Percentiles rank a stretch among this genome's conserved stretches.
These are phyloP conservation scores for Chamaea fasciata DNA, from an alignment of 2,113 vertebrate species.

Conservation along the genomic window DNA sequence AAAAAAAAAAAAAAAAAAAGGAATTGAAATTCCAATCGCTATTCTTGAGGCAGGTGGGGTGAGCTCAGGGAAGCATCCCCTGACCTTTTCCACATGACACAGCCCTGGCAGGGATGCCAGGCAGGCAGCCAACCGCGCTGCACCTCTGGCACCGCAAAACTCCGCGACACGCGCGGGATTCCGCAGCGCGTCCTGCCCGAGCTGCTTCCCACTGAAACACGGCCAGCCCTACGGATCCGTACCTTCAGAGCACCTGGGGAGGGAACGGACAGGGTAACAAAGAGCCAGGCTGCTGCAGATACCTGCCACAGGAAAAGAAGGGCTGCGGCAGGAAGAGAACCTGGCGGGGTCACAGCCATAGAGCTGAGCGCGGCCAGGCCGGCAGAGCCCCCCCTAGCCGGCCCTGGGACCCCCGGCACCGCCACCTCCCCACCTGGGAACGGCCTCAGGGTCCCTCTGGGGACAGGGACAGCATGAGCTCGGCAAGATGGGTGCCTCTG, in stretches of 20 bases:
- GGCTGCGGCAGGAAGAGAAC: slow-evolving; percentile 60
- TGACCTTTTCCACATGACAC: neutral
- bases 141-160: neutral
- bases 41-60: neutral
- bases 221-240: neutral
- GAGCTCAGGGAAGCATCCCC: slow-evolving; percentile 4
- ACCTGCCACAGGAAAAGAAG: slow-evolving; percentile 51
- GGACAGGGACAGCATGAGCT: rapidly evolving
- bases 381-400: slow-evolving; percentile 43
- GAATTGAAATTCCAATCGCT: neutral
- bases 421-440: neutral
- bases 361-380: neutral
- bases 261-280: slow-evolving; percentile 20
- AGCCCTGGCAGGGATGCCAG: neutral
- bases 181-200: neutral
- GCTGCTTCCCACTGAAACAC: neutral
- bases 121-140: neutral
- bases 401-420: neutral
- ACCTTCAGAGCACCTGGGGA: slow-evolving; percentile 14
- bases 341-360: slow-evolving; percentile 47
- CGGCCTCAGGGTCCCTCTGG: rapidly evolving
- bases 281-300: slow-evolving; percentile 34
- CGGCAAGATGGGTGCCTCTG: rapidly evolving
- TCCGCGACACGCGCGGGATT: neutral
- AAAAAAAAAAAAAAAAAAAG: neutral